Conservation (phyloP, 2,797 vertebrate genomes). For the Sorex maritimensis region DNA sequence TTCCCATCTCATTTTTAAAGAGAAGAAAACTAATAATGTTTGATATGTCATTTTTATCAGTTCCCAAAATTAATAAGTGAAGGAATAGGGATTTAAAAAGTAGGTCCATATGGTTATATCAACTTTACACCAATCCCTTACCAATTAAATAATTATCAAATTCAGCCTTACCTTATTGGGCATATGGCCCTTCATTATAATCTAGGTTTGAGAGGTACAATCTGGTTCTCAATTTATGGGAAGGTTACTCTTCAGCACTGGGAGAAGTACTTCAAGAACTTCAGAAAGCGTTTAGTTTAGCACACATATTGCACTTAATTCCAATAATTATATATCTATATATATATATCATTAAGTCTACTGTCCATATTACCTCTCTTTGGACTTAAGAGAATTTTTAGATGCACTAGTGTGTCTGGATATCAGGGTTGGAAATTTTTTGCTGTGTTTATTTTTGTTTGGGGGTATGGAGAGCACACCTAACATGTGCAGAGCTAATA, state of each 20-base stretch:
- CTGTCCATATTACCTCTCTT: background rate
- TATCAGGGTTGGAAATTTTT: background rate
- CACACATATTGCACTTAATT: rapidly evolving
- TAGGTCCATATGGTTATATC: background rate
- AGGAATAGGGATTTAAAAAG: conserved; percentile 17
- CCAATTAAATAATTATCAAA: background rate
- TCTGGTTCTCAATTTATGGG: background rate
- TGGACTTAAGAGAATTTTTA: background rate
- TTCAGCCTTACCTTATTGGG: background rate
- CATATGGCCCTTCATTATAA: background rate
- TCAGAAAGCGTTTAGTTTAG: too few relatives aligned
- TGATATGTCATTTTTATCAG: background rate
- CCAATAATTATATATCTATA: background rate
- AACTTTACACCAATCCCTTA: conserved; percentile 21
- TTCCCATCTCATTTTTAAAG: background rate
- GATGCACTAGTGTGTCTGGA: background rate
- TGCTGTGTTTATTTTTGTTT: too few relatives aligned
- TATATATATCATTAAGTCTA: background rate
- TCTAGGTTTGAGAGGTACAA: background rate
- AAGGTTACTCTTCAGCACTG: background rate
- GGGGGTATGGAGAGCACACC: too few relatives aligned
- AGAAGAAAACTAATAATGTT: conserved; percentile 1
- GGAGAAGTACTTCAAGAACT: too few relatives aligned
- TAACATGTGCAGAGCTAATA: too few relatives aligned
- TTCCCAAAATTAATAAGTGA: conserved; percentile 60